Percentiles rank a stretch among this genome's conserved stretches.
Evolutionary conservation across 2,888 invertebrate species (phyloP).

Genomic region (Xestoiulus laeticollis): DNA sequence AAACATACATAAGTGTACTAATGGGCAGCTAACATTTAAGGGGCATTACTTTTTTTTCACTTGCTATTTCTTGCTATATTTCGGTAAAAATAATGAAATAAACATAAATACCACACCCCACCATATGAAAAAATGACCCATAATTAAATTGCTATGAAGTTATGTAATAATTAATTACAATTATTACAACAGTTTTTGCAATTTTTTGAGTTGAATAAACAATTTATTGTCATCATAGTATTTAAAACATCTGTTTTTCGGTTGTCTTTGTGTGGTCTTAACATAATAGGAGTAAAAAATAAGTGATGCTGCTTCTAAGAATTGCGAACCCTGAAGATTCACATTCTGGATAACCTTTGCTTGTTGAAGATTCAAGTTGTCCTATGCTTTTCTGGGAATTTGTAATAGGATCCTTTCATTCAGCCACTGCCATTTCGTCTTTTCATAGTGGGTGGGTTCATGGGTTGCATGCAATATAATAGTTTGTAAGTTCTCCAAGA

Average conservation of each 20-base stretch:
- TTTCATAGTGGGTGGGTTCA: background rate
- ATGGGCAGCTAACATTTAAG: background rate
- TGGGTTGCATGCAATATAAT: background rate
- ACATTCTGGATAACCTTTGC: background rate
- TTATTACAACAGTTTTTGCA: too few species aligned
- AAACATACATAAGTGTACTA: background rate
- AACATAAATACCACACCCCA: too few species aligned
- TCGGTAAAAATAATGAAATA: too few species aligned
- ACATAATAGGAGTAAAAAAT: background rate
- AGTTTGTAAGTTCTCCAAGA: background rate
- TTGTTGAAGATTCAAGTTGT: background rate
- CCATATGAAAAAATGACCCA: too few species aligned
- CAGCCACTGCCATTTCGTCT: background rate
- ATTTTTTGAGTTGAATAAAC: too few species aligned
- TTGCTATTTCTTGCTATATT: too few species aligned
- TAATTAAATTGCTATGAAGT: too few species aligned
- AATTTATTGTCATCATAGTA: too few species aligned
- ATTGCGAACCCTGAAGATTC: background rate
- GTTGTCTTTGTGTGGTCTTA: background rate
- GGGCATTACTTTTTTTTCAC: too few species aligned
- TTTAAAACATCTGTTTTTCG: background rate
- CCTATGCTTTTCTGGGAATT: background rate
- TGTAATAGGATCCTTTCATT: background rate
- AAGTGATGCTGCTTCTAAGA: background rate
- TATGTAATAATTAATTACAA: too few species aligned